Base-by-base conservation (phyloP, 1,140 invertebrate species). In the Phthorimaea operculella region DNA sequence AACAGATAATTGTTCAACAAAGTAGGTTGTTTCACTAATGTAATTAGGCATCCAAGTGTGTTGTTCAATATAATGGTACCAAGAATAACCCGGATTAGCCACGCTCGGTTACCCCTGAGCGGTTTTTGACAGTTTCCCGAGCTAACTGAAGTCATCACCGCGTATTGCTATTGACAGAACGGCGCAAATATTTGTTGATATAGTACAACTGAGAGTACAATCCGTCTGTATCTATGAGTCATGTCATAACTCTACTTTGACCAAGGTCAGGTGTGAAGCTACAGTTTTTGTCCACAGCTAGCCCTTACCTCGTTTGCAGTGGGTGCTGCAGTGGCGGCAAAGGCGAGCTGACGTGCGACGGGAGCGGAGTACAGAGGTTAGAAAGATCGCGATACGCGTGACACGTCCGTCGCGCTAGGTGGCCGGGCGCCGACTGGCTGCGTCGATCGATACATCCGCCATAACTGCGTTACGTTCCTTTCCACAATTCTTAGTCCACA, bases 401-500 rank as follows among this genome's bases (percentile, higher is more conserved):
- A n/a, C 57, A 76, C 79, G 71, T 74, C 60, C 61, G 52, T 55
- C 67, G 69, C 74, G 71, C 61, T 56, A 62, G 55, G 62, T 52
- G 68, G 64, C 68, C 74, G 74, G 74, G 72, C 79, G 79, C 72
- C 68, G 70, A 82, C 79, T 82, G 68, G 18, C 63, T 59, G 75
- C 74, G 72, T 73, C 75, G 76, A 82, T 82, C 79, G 76, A 79
- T 82, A 78, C 61, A 64, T 55, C 69, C 55, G 66, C 72, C 79
- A 78, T 75, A 69, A 69, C 72, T 70, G 71, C 75, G 70, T 68
- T 76, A 68, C 74, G 75, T 76, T 75, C 68, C 71, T 79, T 74
- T 67, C 70, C 64, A 33, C 10, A 28, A 28, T 28, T 28, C 6
- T 2, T 4, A 28, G 21, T 28, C 6, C 6, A 28, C 21, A 28